A percentile compares a stretch with the other conserved stretches of the same genome.
phyloP scores from a whole-genome alignment of 2,888 invertebrate genomes.

The Oxyscelio sp. region DNA sequence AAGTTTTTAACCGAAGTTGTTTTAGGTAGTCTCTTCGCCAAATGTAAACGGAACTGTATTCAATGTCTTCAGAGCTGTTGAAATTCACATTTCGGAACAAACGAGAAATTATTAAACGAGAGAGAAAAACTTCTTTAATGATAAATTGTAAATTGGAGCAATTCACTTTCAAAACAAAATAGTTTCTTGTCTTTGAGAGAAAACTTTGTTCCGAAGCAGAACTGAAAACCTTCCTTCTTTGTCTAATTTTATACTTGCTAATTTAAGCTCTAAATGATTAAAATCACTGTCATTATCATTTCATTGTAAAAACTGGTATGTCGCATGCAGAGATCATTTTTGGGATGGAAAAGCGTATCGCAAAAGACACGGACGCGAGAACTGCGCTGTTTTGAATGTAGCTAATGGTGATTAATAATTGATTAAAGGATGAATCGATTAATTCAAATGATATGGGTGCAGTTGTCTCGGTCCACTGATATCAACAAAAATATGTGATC shows the following conservation, averaged over 20 bases:
- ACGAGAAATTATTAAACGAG: too few species aligned
- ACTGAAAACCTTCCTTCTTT: conserved; percentile 59
- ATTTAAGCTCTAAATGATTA: conserved; percentile 46
- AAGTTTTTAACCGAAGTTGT: too few species aligned
- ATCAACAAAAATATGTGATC: conserved; percentile 31
- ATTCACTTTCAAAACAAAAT: conserved; percentile 13
- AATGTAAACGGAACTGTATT: conserved; percentile 44
- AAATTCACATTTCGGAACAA: conserved; percentile 36
- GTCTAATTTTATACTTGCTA: conserved; percentile 57
- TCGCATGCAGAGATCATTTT: not conserved
- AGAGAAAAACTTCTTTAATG: not conserved
- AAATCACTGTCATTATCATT: conserved; percentile 26
- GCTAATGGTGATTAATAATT: not conserved
- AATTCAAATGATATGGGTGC: not conserved
- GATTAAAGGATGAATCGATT: too few species aligned
- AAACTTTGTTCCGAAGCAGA: conserved; percentile 49
- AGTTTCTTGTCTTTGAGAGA: conserved; percentile 30
- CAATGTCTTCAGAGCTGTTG: conserved; percentile 33
- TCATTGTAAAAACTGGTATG: conserved; percentile 6
- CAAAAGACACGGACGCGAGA: too few species aligned
- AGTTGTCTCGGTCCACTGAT: not conserved
- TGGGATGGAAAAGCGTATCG: too few species aligned
- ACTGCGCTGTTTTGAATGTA: not conserved
- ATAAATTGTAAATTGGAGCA: not conserved
- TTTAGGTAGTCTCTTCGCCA: conserved; percentile 46